Evolutionary conservation across 2,113 vertebrate species (phyloP).

Genomic region (Plectropomus leopardus): DNA sequence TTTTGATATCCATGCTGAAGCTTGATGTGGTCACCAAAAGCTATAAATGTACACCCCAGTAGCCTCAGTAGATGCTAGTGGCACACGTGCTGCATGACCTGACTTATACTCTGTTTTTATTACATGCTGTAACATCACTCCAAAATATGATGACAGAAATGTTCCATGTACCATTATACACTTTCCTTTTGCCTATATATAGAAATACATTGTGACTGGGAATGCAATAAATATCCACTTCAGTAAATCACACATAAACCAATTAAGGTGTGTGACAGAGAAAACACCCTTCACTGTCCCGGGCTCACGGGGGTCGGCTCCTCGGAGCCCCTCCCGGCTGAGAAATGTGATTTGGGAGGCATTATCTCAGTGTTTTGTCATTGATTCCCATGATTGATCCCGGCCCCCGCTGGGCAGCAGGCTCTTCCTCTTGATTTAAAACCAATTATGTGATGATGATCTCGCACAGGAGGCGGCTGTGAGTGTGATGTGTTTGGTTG

Average conservation of each 20-base stretch:
- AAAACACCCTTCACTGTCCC: constrained; percentile 25
- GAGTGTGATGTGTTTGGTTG: constrained; percentile 51
- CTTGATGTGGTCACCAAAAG: too few relatives aligned
- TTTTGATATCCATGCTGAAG: too few relatives aligned
- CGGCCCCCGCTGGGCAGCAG: constrained; percentile 33
- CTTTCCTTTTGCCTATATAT: constrained; percentile 37
- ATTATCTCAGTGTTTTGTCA: constrained; percentile 72
- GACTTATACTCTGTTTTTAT: constrained; percentile 27
- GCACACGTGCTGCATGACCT: constrained; percentile 6
- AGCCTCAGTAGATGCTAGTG: too few relatives aligned
- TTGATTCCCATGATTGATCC: constrained; percentile 73
- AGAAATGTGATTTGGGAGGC: constrained; percentile 58
- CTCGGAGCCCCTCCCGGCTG: constrained; percentile 6
- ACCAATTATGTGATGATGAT: constrained; percentile 77
- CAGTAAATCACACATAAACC: constrained; percentile 71
- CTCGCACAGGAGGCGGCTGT: constrained; percentile 49
- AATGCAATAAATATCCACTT: constrained; percentile 53
- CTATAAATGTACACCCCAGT: too few relatives aligned
- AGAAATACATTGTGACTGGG: constrained; percentile 14
- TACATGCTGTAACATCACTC: constrained; percentile 32
- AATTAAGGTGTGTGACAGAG: constrained; percentile 61
- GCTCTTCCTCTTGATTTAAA: constrained; percentile 79
- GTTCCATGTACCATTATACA: constrained; percentile 24
- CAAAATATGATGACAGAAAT: constrained; percentile 24
- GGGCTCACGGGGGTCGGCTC: not conserved